Evolutionary conservation across 2,113 vertebrate species (phyloP).

Genomic region (Dromiciops gliroides): DNA sequence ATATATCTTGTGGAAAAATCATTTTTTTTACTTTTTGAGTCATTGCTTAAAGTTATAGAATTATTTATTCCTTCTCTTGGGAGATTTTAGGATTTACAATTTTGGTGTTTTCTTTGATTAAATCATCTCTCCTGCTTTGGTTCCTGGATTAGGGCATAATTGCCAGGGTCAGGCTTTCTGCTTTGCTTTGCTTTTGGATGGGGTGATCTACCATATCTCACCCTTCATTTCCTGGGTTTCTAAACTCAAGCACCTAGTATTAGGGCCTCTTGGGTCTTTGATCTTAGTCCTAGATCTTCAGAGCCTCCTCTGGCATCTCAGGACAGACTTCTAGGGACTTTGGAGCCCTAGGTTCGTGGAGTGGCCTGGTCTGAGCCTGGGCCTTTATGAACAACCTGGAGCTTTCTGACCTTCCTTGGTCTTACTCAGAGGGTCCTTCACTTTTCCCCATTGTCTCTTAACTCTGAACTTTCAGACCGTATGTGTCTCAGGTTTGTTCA

Average conservation of each 20-base stretch:
- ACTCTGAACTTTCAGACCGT: background rate
- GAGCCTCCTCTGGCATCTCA: background rate
- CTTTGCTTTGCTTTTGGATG: background rate
- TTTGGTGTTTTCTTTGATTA: background rate
- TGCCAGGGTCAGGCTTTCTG: background rate
- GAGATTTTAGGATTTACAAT: background rate
- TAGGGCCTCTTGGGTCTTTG: background rate
- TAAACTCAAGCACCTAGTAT: background rate
- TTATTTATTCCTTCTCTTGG: background rate
- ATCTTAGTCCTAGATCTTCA: background rate
- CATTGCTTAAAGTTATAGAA: background rate
- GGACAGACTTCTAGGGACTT: background rate
- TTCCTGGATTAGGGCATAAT: background rate
- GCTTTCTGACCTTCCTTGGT: background rate
- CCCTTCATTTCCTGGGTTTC: background rate
- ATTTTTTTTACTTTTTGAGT: background rate
- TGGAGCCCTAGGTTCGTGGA: background rate
- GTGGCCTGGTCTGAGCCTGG: background rate
- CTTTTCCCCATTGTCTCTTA: background rate
- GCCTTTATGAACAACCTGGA: background rate
- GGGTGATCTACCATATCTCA: too few species aligned
- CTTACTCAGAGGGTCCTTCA: background rate
- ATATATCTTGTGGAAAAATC: too few species aligned
- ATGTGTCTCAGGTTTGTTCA: background rate
- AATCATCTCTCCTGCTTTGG: background rate